Evolutionary conservation across 2,888 invertebrate genomes (phyloP).

Genomic region (Drosophila neotestacea): DNA sequence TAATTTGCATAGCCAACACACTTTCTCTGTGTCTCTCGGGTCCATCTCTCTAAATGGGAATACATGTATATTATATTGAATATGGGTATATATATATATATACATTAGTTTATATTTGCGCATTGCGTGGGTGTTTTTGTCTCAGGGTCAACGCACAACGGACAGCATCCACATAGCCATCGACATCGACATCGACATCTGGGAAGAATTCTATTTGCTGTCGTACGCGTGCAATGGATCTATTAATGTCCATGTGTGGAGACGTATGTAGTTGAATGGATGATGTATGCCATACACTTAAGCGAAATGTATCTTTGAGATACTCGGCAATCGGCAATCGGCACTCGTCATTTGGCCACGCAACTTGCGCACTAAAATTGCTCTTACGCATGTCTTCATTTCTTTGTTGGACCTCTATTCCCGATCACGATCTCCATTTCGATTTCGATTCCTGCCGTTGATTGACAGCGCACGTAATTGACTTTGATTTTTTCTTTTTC

Average conservation of each 20-base stretch:
- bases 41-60: slow-evolving; percentile 2
- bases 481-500: slow-evolving; percentile 72
- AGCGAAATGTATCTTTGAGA: slow-evolving; percentile 75
- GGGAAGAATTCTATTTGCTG: slow-evolving; percentile 37
- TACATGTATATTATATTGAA: slow-evolving; percentile 13
- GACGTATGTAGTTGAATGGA: slow-evolving; percentile 60
- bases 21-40: slow-evolving; percentile 8
- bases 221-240: slow-evolving; percentile 51
- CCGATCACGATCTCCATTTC: slow-evolving; percentile 10
- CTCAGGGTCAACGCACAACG: slow-evolving; percentile 78
- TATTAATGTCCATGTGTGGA: slow-evolving; percentile 48
- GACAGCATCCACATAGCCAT: slow-evolving; percentile 38
- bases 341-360: slow-evolving; percentile 26
- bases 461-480: slow-evolving; percentile 79
- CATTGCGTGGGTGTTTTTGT: slow-evolving; percentile 74
- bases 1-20: slow-evolving; percentile 30
- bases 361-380: slow-evolving; percentile 55
- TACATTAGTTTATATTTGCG: slow-evolving; percentile 73
- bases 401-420: slow-evolving; percentile 45
- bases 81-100: slow-evolving; percentile 10
- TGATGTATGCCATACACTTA: slow-evolving; percentile 75
- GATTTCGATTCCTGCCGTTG: slow-evolving; percentile 68
- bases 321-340: slow-evolving; percentile 32
- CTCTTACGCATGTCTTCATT: slow-evolving; percentile 77
- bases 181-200: slow-evolving; percentile 52